Base-by-base conservation (phyloP, 2,797 vertebrate species). In the Dryobates pubescens region DNA sequence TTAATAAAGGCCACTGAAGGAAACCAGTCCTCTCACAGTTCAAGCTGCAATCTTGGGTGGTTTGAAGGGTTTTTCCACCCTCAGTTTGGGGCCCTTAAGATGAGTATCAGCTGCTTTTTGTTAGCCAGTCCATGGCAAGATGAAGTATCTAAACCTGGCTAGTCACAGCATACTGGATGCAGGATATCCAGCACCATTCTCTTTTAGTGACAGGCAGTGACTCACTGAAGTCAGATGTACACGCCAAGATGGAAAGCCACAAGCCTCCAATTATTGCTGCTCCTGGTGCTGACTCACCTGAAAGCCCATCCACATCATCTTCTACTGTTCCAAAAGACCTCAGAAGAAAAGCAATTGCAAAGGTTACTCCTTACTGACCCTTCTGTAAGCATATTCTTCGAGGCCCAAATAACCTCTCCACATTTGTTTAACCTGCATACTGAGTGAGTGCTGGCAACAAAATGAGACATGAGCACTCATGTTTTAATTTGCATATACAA, bases 231-330 rank as follows among this genome's bases (percentile, higher is more conserved):
- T 34, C 81, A 74, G 61, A 84, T 32, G 22, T 10, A 26, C 58
- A 71, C 26, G 32, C n/a, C 81, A 77, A 62, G 12, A 62, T 13
- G 41, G 43, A 88, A 94, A 96, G 74, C 94, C 86, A 90, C 83
- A 86, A 90, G 80, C 29, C 86, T 76, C 58, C 81, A 89, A 71
- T 79, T 76, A 82, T 2, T 27, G 38, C 20, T 7, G 22, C n/a
- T 91, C 29, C 63, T 27, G 32, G 68, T 65, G 54, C 74, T 93
- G 89, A 96, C 57, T 94, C 81, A 88, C 91, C 78, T 91, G 89
- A 59, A 94, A 84, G 58, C 38, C 81, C 64, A 88, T 82, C 54
- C 54, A 79, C 29, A 29, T 2, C 54, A 62, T 58, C 83, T 89
- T 57, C 73, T 67, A 34, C n/a, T 68, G 26, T 38, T 80, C 34